Percentiles rank a stretch among this genome's conserved stretches.
These are phyloP conservation scores for Iselma pallidipennis DNA, from an alignment of 2,888 invertebrate genomes.

Conservation along the genomic window DNA sequence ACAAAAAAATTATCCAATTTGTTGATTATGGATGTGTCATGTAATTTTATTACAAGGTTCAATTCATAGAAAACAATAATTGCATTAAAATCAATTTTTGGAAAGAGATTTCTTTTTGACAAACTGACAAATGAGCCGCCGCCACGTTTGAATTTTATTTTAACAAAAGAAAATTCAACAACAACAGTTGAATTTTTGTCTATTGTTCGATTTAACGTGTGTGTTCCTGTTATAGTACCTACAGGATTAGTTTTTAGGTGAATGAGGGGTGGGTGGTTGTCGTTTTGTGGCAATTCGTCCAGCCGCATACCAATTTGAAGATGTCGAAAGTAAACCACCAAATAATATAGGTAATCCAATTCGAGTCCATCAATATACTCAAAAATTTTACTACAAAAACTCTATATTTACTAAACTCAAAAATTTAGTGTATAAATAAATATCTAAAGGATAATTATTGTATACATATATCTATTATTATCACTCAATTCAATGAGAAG, in stretches of 20 bases:
- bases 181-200: too few species aligned
- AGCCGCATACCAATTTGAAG: too few species aligned
- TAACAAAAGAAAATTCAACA: slow-evolving; percentile 14
- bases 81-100: background rate
- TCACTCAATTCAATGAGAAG: too few species aligned
- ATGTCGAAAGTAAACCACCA: too few species aligned
- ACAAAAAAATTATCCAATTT: slow-evolving; percentile 28
- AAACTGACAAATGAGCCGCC: slow-evolving; percentile 22
- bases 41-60: slow-evolving; percentile 18
- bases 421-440: background rate
- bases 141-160: slow-evolving; percentile 8
- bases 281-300: background rate
- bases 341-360: too few species aligned
- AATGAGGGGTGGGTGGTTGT: background rate
- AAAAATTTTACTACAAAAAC: background rate
- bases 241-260: background rate
- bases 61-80: background rate
- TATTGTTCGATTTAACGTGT: background rate
- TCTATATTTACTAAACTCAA: background rate
- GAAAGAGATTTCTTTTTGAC: background rate
- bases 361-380: background rate
- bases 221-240: background rate
- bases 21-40: slow-evolving; percentile 1
- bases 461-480: too few species aligned
- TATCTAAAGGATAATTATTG: background rate